A percentile compares a stretch with the other conserved stretches of the same genome.
phyloP scores from a whole-genome alignment of 2,888 invertebrate species.

The Priocnemis perturbator region DNA sequence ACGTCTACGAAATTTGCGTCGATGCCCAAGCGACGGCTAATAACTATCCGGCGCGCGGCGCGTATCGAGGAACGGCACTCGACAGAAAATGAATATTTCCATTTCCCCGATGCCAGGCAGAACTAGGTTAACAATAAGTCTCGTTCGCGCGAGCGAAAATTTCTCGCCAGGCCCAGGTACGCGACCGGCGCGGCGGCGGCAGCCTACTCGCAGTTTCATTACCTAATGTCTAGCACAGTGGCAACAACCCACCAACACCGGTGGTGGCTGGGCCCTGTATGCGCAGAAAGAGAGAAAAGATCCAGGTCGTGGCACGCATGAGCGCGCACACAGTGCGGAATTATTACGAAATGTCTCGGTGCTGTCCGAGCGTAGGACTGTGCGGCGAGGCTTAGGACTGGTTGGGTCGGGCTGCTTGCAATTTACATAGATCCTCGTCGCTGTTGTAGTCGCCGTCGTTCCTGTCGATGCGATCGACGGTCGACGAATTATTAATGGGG shows the following conservation, averaged over 20 bases:
- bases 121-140: no score
- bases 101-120: no score
- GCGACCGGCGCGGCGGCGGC: not conserved
- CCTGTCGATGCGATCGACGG: constrained; percentile 48
- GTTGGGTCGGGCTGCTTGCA: constrained; percentile 43
- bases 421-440: constrained; percentile 50
- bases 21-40: no score
- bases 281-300: constrained; percentile 62
- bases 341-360: constrained; percentile 70
- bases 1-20: no score
- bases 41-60: no score
- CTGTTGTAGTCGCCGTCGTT: constrained; percentile 17
- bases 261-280: constrained; percentile 14
- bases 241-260: constrained; percentile 25
- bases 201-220: constrained; percentile 17
- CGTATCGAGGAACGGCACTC: no score
- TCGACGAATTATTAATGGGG: constrained; percentile 61
- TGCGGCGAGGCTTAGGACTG: constrained; percentile 16
- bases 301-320: constrained; percentile 73
- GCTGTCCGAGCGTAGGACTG: constrained; percentile 56
- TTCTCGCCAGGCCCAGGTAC: no score
- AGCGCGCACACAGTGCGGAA: constrained; percentile 68
- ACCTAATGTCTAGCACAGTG: constrained; percentile 37
- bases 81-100: no score
- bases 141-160: no score